A percentile compares a stretch with the other conserved stretches of the same genome.
phyloP scores from a whole-genome alignment of 2,888 invertebrate genomes.

The Sturmia bella region DNA sequence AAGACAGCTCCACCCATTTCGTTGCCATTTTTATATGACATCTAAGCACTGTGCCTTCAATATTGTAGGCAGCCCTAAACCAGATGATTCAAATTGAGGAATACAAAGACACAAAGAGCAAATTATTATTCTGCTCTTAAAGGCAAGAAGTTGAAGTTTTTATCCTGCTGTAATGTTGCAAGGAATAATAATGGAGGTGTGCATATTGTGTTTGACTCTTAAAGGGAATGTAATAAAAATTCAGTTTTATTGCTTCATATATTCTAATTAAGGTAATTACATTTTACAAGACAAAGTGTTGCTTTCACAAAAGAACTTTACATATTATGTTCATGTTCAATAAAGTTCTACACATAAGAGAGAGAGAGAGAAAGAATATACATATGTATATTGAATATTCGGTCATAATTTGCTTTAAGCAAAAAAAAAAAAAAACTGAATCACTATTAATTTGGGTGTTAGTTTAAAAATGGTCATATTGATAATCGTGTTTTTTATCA shows the following conservation, averaged over 20 bases:
- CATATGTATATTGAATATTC: neutral
- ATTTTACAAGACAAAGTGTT: conserved; percentile 54
- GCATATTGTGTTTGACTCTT: conserved; percentile 9
- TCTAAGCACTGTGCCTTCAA: conserved; percentile 57
- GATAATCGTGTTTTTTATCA: too few species aligned
- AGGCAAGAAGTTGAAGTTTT: conserved; percentile 23
- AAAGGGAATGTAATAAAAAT: conserved; percentile 70
- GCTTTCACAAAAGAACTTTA: conserved; percentile 11
- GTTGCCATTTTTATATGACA: too few species aligned
- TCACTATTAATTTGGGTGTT: too few species aligned
- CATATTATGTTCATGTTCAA: conserved; percentile 30
- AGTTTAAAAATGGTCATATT: too few species aligned
- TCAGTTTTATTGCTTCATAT: conserved; percentile 74
- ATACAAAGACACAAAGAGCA: neutral
- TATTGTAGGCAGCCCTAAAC: conserved; percentile 58
- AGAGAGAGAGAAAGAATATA: too few species aligned
- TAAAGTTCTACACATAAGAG: too few species aligned
- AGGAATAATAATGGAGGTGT: conserved; percentile 5
- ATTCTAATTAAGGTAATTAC: conserved; percentile 76
- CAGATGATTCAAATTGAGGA: conserved; percentile 29
- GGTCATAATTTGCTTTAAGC: conserved; percentile 35
- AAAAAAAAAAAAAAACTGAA: neutral
- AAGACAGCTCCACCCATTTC: too few species aligned
- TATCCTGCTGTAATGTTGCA: neutral
- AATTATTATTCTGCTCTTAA: conserved; percentile 19